Percentiles rank a stretch among this genome's conserved stretches.
phyloP scores from a whole-genome alignment of 1,140 invertebrate species.

The Drosophila elegans region DNA sequence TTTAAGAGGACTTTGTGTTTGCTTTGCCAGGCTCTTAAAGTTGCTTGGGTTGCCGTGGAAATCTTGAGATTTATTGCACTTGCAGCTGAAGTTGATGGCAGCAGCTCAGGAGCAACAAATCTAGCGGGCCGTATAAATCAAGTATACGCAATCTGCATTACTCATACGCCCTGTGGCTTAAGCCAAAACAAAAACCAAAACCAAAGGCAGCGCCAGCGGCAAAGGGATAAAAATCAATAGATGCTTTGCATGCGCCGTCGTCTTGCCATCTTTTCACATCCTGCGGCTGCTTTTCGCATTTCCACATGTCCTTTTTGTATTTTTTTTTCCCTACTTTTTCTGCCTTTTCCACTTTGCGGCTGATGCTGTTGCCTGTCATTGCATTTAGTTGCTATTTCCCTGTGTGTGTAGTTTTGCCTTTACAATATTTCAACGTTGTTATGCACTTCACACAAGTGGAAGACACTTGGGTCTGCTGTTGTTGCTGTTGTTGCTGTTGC shows the following conservation, averaged over 20 bases:
- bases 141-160: conserved; percentile 50
- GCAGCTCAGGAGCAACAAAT: conserved; percentile 10
- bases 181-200: conserved; percentile 31
- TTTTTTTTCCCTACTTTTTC: not conserved
- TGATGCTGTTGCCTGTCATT: conserved; percentile 39
- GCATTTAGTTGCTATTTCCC: conserved; percentile 28
- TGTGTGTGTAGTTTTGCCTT: conserved; percentile 66
- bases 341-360: conserved; percentile 22
- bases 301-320: conserved; percentile 28
- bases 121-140: conserved; percentile 33
- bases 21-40: conserved; percentile 30
- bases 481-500: conserved; percentile 25
- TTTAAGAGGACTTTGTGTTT: conserved; percentile 40
- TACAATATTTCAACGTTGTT: conserved; percentile 78
- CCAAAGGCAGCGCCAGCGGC: conserved; percentile 36
- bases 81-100: conserved; percentile 7
- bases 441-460: conserved; percentile 76
- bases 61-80: conserved; percentile 29
- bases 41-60: conserved; percentile 6
- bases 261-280: conserved; percentile 33
- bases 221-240: conserved; percentile 69
- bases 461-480: conserved; percentile 49
- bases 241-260: conserved; percentile 50
- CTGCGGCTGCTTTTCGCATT: conserved; percentile 37
- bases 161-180: conserved; percentile 60